Conservation (phyloP, 2,113 vertebrate genomes). For the Zootoca vivipara region DNA sequence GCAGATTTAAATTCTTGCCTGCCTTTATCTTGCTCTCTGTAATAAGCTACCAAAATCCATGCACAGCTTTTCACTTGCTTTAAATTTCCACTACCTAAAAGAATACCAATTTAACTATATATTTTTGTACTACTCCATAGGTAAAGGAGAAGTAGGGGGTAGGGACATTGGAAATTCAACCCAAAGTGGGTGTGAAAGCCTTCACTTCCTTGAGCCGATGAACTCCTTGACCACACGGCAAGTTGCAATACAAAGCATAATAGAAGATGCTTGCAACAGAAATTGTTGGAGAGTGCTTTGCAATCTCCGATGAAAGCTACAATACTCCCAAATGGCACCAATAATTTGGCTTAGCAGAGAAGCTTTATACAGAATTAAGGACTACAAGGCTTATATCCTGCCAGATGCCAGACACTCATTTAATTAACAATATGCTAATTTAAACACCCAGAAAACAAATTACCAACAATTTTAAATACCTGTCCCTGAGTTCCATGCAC, state of each 20-base stretch:
- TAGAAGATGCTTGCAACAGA: not conserved
- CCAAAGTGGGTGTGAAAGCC: not conserved
- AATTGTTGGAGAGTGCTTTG: not conserved
- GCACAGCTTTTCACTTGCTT: not conserved
- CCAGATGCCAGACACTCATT: not conserved
- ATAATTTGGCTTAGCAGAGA: not conserved
- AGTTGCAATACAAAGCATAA: not conserved
- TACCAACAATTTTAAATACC: not conserved
- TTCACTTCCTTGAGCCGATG: not conserved
- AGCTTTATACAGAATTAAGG: not conserved
- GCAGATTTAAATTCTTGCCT: not conserved
- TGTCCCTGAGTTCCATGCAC: not conserved
- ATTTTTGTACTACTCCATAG: not conserved
- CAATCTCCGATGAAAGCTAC: not conserved
- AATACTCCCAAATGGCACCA: not conserved
- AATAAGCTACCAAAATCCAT: not conserved
- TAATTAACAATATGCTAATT: slow-evolving; percentile 8
- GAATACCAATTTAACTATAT: not conserved
- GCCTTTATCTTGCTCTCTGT: not conserved
- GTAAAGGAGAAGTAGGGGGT: not conserved
- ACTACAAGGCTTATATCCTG: not conserved
- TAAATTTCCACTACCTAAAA: not conserved
- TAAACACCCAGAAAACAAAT: not conserved
- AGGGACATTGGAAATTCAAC: not conserved
- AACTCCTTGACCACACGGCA: not conserved